These are phyloP conservation scores for Anabacerthia variegaticeps DNA, from an alignment of 2,797 vertebrate species.

Conservation along the genomic window DNA sequence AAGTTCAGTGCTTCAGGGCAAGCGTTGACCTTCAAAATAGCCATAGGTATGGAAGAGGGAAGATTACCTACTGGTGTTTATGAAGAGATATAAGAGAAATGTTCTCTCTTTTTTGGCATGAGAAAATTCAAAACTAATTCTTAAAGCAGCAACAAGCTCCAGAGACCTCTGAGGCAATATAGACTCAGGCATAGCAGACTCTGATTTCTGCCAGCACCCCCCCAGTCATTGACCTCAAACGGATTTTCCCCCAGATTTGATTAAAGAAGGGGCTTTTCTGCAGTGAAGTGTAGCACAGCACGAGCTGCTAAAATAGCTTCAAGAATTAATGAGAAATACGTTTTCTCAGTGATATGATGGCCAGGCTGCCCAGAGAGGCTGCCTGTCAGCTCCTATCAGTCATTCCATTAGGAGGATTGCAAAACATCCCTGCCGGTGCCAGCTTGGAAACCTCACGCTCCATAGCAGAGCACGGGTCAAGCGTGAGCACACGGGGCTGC, in stretches of 20 bases:
- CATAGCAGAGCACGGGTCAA: background rate
- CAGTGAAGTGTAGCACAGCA: background rate
- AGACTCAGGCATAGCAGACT: background rate
- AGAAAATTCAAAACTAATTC: conserved; percentile 14
- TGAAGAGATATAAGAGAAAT: background rate
- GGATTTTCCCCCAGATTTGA: background rate
- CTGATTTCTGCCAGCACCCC: background rate
- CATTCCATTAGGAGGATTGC: background rate
- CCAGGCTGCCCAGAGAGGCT: conserved; percentile 7
- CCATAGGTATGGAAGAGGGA: background rate
- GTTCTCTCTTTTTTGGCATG: background rate
- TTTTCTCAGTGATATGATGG: conserved; percentile 6
- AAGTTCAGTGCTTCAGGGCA: background rate
- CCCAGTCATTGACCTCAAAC: background rate
- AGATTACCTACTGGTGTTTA: background rate
- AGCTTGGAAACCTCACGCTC: background rate
- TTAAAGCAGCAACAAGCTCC: background rate
- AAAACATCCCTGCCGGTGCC: background rate
- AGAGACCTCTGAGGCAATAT: background rate
- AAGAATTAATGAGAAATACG: background rate
- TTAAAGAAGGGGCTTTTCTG: background rate
- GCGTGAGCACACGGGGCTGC: background rate
- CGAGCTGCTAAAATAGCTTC: background rate
- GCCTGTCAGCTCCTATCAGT: conserved; percentile 51
- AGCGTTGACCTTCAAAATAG: background rate